phyloP scores from a whole-genome alignment of 2,888 invertebrate species.

The Chrysolina haemoptera region DNA sequence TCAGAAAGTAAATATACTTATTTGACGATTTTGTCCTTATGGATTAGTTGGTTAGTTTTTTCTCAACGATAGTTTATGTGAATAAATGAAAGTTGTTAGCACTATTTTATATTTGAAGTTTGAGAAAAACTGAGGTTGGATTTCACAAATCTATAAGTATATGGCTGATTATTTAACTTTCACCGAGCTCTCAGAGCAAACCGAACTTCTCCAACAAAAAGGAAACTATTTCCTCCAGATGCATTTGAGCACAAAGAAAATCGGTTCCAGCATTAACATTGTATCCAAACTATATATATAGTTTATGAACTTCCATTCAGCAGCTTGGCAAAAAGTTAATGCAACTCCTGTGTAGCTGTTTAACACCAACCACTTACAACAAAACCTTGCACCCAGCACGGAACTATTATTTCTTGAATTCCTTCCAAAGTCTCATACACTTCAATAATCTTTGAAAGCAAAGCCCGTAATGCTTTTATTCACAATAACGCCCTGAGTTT shows the following conservation, averaged over 20 bases:
- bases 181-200: not conserved
- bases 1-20: too few species aligned
- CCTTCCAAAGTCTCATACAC: conserved; percentile 31
- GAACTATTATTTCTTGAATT: conserved; percentile 31
- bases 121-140: too few species aligned
- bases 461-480: conserved; percentile 47
- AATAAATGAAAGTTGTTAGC: too few species aligned
- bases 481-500: conserved; percentile 40
- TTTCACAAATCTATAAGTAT: not conserved
- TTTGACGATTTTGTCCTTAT: too few species aligned
- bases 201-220: not conserved
- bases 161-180: not conserved
- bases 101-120: too few species aligned
- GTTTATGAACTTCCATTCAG: conserved; percentile 16
- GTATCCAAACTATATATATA: conserved; percentile 23
- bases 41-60: too few species aligned
- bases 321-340: conserved; percentile 27
- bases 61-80: too few species aligned
- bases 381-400: conserved; percentile 25
- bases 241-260: conserved; percentile 8
- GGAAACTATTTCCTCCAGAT: not conserved
- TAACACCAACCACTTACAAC: conserved; percentile 26
- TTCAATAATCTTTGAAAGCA: conserved; percentile 34
- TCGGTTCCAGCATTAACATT: conserved; percentile 13
- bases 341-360: conserved; percentile 31